Base-by-base conservation (phyloP, 2,113 vertebrate species). In the Bambusicola thoracicus region DNA sequence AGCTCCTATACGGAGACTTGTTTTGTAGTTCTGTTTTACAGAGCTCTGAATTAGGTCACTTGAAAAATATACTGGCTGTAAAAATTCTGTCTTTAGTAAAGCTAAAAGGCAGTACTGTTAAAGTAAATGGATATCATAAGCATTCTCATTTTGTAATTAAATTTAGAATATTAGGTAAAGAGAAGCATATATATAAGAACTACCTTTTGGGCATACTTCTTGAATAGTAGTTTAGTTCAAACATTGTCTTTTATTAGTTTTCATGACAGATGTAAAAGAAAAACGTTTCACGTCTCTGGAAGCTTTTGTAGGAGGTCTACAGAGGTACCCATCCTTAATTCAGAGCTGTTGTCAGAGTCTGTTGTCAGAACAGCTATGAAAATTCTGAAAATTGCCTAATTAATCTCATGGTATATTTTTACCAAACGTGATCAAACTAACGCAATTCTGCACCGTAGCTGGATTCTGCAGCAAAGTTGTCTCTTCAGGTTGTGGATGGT, bases 341-440 rank as follows among this genome's bases (percentile, higher is more conserved):
- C 89, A 91, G 75, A 97, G 66, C 59, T 59, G 72, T 46, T 84
- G 81, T n/a, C n/a, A n/a, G n/a, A 95, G 83, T 88, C 89, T 87
- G 85, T 97, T 97, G 95, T 97, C 90, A 96, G 55, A 97, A 81
- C 97, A 97, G 97, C 97, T 98, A 96, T 97, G 97, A 97, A 94
- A 97, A 94, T 94, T 97, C 94, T 97, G 90, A 93, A 97, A 97
- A 98, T 96, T 97, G 96, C 95, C 93, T 97, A 97, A 97, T 98
- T 98, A 97, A 98, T 98, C 85, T 97, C 97, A 97, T 97, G 93
- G 95, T 97, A 97, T 49, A 91, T 91, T 97, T 97, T 97, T 97
- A 91, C 36, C 86, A 95, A 89, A 97, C 95, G 84, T 94, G 96
- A 97, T 97, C 94, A 93, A 93, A 91, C 93, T 95, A 95, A 95